Evolutionary conservation across 1,140 invertebrate species (phyloP), one percentile per base, ranked within the genome.

Genomic region (Calosoma granatense): DNA sequence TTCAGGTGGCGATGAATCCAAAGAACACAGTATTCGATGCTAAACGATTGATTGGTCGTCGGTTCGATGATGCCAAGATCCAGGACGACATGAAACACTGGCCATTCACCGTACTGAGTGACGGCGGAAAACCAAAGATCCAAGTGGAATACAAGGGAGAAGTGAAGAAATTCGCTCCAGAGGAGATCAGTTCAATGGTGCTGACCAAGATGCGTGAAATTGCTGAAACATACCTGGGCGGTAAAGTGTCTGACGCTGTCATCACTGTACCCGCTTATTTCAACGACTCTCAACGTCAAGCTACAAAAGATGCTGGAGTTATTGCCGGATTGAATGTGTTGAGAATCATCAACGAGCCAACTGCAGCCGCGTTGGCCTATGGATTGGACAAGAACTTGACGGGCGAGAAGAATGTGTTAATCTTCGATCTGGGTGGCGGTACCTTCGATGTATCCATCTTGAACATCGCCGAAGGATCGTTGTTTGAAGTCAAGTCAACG

Each of bases 401-500:
- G 78, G 92, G 92, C 0, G 84, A 87, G 60, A 82, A 81, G 57
- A 87, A 84, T 64, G 82, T 88, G 0, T 70, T 87, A 0, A 86
- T 88, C 30, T 88, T 87, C 59, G 86, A 88, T 68, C 73, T 88
- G 22, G 86, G 86, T 3, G 85, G 85, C 47, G 85, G 85, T 17
- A 87, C 85, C 41, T 88, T 88, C 59, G 92, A 95, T 73, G 91
- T 94, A 0, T 94, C 91, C 15, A 83, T 94, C 43, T 71, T 95
- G 1, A 82, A 85, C 52, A 93, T 95, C 69, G 86, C 88, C 59
- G 89, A 93, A 71, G 92, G 91, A 3, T 85, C 84, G 0, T 69
- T 87, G 19, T 88, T 87, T 63, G 82, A 92, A 76, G 88, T 92
- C 0, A 84, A 81, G 70, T 79, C 89, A 0, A 92, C 89, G 4